Evolutionary conservation across 1,140 invertebrate genomes (phyloP), one percentile per base, ranked within the genome.

Genomic region (Schmidtea mediterranea): DNA sequence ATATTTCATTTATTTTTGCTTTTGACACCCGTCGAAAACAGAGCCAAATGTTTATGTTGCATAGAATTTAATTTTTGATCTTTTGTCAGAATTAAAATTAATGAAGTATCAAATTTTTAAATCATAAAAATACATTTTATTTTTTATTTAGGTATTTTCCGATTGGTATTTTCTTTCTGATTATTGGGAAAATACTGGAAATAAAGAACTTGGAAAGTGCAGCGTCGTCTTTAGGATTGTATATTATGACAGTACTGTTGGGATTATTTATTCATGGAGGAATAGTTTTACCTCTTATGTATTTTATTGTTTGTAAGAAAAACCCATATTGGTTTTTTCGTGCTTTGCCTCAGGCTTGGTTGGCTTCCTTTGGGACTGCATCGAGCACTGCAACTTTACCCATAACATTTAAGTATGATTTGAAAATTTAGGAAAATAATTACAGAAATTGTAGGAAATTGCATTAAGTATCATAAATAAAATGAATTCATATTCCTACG

Each of bases 321-420:
- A 75, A 74, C 55, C 72, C 73, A 2, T 67, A 66, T 36, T 63
- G 55, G 2, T 74, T 73, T 58, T 71, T 73, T 51, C 60, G 59
- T 46, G 71, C 71, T 19, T 69, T 74, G 52, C 56, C 72, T 6
- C 71, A 74, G 58, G 73, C 73, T 15, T 69, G 71, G 67, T 63
- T 90, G 36, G 86, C 83, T 49, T 81, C 78, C 39, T 81, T 87
- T 62, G 82, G 83, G 51, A 83, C 82, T 49, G 80, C 82, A 0
- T 65, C 62, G 36, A 66, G 82, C 62, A 79, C 86, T 55, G 86
- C 84, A 39, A 84, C 87, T 40, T 71, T 94, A 41, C 87, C 87
- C 38, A 75, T 92, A 40, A 89, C 84, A 40, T 87, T 92, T 65
- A 75, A 77, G 43, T 45, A 21, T 24, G 19, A 6, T 15, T 40